Evolutionary conservation across 2,113 vertebrate species (phyloP).

Genomic region (Chaenocephalus aceratus): DNA sequence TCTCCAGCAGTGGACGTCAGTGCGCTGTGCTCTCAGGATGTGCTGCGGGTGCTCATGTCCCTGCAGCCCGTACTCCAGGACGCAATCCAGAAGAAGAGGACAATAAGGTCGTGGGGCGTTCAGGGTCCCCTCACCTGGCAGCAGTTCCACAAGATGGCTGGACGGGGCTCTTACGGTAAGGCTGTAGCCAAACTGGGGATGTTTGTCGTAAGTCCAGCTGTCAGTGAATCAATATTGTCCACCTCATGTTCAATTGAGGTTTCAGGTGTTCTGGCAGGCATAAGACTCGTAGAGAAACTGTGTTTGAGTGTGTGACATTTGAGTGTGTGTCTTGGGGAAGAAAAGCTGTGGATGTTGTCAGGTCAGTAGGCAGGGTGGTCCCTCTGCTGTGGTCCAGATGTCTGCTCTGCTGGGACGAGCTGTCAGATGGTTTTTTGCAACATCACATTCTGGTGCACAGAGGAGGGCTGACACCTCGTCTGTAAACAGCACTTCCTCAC

Average conservation of each 20-base stretch:
- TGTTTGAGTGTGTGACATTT: not conserved
- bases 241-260: not conserved
- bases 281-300: not conserved
- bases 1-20: slow-evolving; percentile 91
- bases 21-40: slow-evolving; percentile 97
- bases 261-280: not conserved
- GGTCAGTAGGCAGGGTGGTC: slow-evolving; percentile 44
- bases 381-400: slow-evolving; percentile 58
- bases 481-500: slow-evolving; percentile 26
- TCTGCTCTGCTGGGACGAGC: slow-evolving; percentile 50
- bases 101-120: slow-evolving; percentile 95
- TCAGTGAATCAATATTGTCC: not conserved
- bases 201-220: not conserved
- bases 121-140: slow-evolving; percentile 99
- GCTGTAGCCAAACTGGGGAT: not conserved
- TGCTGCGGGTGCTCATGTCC: slow-evolving; percentile 94
- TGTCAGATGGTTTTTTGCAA: slow-evolving; percentile 31
- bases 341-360: slow-evolving; percentile 34
- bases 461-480: slow-evolving; percentile 17
- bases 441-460: slow-evolving; percentile 40
- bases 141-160: slow-evolving; percentile 99
- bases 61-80: slow-evolving; percentile 98
- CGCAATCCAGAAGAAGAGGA: slow-evolving; percentile 97
- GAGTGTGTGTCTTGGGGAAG: slow-evolving; percentile 13
- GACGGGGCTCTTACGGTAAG: slow-evolving; percentile 97